Base-by-base conservation (phyloP, 2,797 vertebrate genomes). In the Thripadectes ignobilis region DNA sequence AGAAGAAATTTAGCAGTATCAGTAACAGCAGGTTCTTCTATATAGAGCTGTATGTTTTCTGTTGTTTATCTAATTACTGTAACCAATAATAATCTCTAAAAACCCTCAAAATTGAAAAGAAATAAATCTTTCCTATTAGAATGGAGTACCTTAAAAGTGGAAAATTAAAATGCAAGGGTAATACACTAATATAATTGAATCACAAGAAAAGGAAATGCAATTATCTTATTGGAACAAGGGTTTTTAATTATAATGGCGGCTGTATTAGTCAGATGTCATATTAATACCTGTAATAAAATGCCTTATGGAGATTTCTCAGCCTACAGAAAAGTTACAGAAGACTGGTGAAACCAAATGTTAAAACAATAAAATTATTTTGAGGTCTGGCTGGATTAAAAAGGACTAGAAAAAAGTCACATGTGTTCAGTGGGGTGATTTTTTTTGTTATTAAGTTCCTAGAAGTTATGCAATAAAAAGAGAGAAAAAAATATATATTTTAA, bases 161-260 rank as follows among this genome's bases (percentile, higher is more conserved):
- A 96, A 95, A 96, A 95, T 95, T 92, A 95, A 97, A 96, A 95
- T 94, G 38, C 66, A 92, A 92, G 34, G 51, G 45, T 97, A 96
- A 95, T 95, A 84, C 92, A 74, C 55, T 88, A 96, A 95, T 93
- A 84, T 65, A 96, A 91, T 85, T 95, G 79, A 96, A 96, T 97
- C 78, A 96, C 94, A 96, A 91, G 48, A 45, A 95, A 94, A 91
- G 75, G 54, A 96, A 96, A 97, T 92, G 55, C 51, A 96, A 97
- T 96, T 97, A 96, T 85, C 74, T 95, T 96, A 85, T 93, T 88
- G 88, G 92, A 97, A 96, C 67, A 92, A 89, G n/a, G 30, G 23
- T 96, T 98, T 88, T 59, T 93, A 96, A 96, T 97, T 96, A 95
- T 85, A 96, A 93, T 65, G 55, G 93, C 75, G 58, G 55, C 39